Evolutionary conservation across 2,797 vertebrate genomes (phyloP), one percentile per base, ranked within the genome.

Genomic region (Epinephelus coioides): DNA sequence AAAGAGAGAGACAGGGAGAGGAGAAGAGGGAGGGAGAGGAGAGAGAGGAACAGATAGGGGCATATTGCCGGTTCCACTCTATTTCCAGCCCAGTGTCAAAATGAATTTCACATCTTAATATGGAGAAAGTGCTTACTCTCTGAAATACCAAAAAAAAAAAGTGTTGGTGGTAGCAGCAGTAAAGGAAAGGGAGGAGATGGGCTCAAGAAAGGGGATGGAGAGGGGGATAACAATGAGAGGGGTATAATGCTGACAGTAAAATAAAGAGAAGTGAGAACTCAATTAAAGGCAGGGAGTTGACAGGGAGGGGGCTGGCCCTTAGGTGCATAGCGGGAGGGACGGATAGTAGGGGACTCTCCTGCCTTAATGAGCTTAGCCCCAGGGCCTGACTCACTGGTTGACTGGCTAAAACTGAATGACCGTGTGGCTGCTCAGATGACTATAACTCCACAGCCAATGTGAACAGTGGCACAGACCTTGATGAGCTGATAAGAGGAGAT

Each of bases 41-140:
- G 53, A 84, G 53, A 76, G 67, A 79, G 63, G 83, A 81, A 81
- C 74, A 87, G 87, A 88, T 84, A 86, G 89, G 89, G 71, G 82
- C 74, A 92, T 93, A 93, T 88, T 92, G 87, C 82, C 14, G 81
- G 89, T 92, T 93, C 83, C 76, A 90, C 86, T 95, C 94, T 95
- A 95, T 95, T 96, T 94, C 90, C 79, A 94, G 86, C 82, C 84
- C 85, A 89, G 90, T 94, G 93, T 95, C 95, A 95, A 95, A 96
- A 95, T 95, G 93, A 87, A 90, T 96, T 96, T 96, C 94, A 95
- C 92, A 91, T 95, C 95, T 96, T 97, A 96, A 97, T 96, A 96
- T 95, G 90, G 94, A 92, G 94, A 96, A 97, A 97, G 91, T 96
- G 95, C 95, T 97, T 97, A 96, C 95, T 96, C 96, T 96, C 91